Evolutionary conservation across 2,797 vertebrate genomes (phyloP).

Genomic region (Zalophus californianus): DNA sequence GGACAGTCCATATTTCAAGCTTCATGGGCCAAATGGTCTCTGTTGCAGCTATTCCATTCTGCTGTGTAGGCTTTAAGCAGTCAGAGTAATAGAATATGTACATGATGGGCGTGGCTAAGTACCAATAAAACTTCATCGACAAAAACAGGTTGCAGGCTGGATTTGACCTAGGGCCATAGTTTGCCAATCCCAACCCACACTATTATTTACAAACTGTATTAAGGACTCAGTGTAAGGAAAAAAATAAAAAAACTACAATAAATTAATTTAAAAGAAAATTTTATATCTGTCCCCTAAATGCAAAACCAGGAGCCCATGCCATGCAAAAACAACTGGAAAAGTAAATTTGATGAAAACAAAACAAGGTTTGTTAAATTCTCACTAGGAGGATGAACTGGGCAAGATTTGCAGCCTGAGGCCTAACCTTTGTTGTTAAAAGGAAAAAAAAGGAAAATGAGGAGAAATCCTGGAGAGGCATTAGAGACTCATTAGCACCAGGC

Average conservation of each 20-base stretch:
- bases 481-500: neutral
- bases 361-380: neutral
- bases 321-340: neutral
- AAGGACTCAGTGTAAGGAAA: neutral
- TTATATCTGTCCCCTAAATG: neutral
- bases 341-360: neutral
- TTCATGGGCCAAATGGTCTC: neutral
- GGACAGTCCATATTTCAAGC: neutral
- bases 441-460: neutral
- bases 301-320: neutral
- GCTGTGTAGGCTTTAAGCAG: no score
- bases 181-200: neutral
- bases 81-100: accelerated
- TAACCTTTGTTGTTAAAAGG: neutral
- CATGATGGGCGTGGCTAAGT: accelerated
- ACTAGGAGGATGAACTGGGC: neutral
- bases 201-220: neutral
- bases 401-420: neutral
- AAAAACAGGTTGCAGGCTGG: neutral
- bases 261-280: neutral
- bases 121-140: neutral
- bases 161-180: neutral
- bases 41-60: neutral
- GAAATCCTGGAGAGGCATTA: neutral
- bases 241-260: neutral